These are phyloP conservation scores for Enteromius mattozi DNA, from an alignment of 2,797 vertebrate genomes.

Conservation along the genomic window DNA sequence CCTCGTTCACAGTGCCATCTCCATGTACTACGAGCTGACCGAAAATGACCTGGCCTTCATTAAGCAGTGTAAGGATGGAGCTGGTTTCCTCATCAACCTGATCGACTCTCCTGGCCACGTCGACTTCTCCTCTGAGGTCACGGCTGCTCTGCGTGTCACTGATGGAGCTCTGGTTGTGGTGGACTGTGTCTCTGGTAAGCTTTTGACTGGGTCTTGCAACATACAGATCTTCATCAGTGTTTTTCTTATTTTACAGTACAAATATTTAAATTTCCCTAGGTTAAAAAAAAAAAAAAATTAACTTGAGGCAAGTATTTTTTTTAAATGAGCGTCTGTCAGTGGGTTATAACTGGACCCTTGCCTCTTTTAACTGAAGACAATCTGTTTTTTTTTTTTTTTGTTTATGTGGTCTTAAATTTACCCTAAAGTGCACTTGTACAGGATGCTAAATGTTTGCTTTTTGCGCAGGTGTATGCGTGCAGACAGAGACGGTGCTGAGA, in stretches of 20 bases:
- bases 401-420: background rate
- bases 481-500: slow-evolving; percentile 94
- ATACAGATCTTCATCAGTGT: background rate
- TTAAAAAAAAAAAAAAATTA: too few relatives aligned
- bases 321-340: too few relatives aligned
- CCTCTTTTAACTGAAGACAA: too few relatives aligned
- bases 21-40: slow-evolving; percentile 87
- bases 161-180: slow-evolving; percentile 95
- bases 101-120: slow-evolving; percentile 96
- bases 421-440: background rate
- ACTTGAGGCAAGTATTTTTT: too few relatives aligned
- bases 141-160: slow-evolving; percentile 93
- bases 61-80: slow-evolving; percentile 91
- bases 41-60: slow-evolving; percentile 92
- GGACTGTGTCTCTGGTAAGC: slow-evolving; percentile 93
- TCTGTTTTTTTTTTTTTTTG: too few relatives aligned
- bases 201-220: background rate
- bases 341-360: too few relatives aligned
- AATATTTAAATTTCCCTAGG: too few relatives aligned
- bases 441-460: background rate
- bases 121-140: slow-evolving; percentile 97
- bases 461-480: slow-evolving; percentile 88
- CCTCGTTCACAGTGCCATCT: slow-evolving; percentile 84
- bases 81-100: slow-evolving; percentile 94
- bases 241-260: too few relatives aligned